Evolutionary conservation across 1,140 invertebrate species (phyloP).

Genomic region (Pseudomyrmex gracilis): DNA sequence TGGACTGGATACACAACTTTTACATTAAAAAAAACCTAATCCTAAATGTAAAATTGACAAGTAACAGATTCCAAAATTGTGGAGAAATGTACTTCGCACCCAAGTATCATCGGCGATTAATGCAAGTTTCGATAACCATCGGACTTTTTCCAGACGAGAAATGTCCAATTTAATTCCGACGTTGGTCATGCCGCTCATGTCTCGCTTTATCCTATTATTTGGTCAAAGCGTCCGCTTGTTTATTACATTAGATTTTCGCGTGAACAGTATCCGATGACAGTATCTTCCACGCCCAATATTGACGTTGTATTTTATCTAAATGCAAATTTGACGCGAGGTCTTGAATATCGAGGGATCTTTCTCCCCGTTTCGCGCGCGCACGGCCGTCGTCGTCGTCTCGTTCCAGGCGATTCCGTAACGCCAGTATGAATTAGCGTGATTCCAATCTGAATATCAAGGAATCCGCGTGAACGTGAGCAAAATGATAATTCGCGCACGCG

Average conservation of each 20-base stretch:
- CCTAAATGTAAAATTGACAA: no score
- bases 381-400: neutral
- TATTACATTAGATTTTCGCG: conserved; percentile 44
- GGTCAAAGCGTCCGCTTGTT: conserved; percentile 21
- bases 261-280: conserved; percentile 30
- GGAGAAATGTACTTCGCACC: no score
- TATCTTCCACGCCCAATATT: conserved; percentile 38
- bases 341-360: conserved; percentile 58
- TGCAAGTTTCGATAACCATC: neutral
- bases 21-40: no score
- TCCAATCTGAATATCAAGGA: conserved; percentile 59
- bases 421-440: conserved; percentile 57
- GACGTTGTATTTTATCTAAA: conserved; percentile 67
- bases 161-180: neutral
- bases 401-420: conserved; percentile 44
- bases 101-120: no score
- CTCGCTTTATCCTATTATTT: conserved; percentile 32
- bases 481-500: conserved; percentile 24
- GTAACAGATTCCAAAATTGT: no score
- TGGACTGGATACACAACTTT: no score
- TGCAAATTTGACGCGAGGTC: conserved; percentile 56
- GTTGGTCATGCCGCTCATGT: neutral
- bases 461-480: conserved; percentile 49
- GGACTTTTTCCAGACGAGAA: neutral
- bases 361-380: conserved; percentile 8